Evolutionary conservation across 2,113 vertebrate species (phyloP).

Genomic region (Megaceryle torquata): DNA sequence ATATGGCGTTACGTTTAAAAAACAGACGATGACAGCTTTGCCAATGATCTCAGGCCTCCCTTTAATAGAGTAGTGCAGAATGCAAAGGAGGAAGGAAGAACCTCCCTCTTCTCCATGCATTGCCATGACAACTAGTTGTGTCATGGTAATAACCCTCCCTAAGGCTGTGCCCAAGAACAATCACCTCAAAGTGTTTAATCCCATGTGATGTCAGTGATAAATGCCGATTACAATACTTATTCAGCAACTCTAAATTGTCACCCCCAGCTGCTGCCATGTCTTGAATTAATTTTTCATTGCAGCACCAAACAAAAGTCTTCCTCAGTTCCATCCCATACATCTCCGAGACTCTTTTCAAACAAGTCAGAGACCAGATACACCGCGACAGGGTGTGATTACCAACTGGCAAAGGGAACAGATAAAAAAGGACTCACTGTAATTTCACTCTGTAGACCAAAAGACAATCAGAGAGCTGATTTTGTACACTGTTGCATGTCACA

Average conservation of each 20-base stretch:
- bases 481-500: not conserved
- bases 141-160: constrained; percentile 56
- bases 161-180: constrained; percentile 46
- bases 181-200: constrained; percentile 60
- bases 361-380: not conserved
- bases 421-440: not conserved
- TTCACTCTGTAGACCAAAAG: not conserved
- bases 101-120: constrained; percentile 32
- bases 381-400: not conserved
- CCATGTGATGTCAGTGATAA: constrained; percentile 47
- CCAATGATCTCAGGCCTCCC: not conserved
- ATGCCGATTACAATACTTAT: constrained; percentile 46
- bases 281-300: constrained; percentile 45
- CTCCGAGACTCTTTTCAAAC: not conserved
- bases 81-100: constrained; percentile 58
- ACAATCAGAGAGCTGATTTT: not conserved
- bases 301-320: constrained; percentile 9
- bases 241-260: constrained; percentile 48
- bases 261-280: constrained; percentile 42
- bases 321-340: not conserved
- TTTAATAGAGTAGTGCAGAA: not conserved
- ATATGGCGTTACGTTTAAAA: not conserved
- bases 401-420: not conserved
- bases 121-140: constrained; percentile 65
- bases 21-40: not conserved